A percentile compares a stretch with the other conserved stretches of the same genome.
Conservation (phyloP, 2,797 vertebrate species). For the Siniperca obscura region DNA sequence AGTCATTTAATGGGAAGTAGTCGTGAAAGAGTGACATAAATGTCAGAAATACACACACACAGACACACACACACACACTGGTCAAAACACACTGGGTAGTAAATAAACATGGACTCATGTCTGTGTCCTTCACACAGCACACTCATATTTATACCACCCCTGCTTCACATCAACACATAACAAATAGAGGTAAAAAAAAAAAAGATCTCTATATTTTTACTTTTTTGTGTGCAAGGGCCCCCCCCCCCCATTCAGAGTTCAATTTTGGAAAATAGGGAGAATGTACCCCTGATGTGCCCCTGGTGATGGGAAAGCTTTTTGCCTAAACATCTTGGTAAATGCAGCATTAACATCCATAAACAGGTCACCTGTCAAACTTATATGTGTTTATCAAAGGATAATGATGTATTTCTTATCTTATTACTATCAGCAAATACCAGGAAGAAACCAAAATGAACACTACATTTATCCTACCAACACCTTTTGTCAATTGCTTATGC, state of each 20-base stretch:
- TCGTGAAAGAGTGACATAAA: neutral
- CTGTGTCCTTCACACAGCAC: neutral
- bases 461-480: neutral
- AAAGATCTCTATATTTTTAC: neutral
- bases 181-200: neutral
- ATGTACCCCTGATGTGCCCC: neutral
- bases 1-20: slow-evolving; percentile 19
- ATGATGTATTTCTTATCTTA: neutral
- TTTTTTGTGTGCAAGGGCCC: neutral
- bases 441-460: neutral
- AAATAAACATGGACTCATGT: neutral
- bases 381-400: neutral
- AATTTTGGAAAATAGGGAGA: neutral
- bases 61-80: neutral
- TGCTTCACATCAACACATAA: neutral
- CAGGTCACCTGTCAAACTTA: neutral
- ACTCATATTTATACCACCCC: neutral
- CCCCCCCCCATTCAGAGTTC: neutral
- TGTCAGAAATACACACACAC: neutral
- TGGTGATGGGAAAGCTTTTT: no score
- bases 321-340: neutral
- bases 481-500: neutral
- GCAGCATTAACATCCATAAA: neutral
- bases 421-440: neutral
- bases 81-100: neutral